Base-by-base conservation (phyloP, 2,888 invertebrate species). In the Spilosoma lubricipeda region DNA sequence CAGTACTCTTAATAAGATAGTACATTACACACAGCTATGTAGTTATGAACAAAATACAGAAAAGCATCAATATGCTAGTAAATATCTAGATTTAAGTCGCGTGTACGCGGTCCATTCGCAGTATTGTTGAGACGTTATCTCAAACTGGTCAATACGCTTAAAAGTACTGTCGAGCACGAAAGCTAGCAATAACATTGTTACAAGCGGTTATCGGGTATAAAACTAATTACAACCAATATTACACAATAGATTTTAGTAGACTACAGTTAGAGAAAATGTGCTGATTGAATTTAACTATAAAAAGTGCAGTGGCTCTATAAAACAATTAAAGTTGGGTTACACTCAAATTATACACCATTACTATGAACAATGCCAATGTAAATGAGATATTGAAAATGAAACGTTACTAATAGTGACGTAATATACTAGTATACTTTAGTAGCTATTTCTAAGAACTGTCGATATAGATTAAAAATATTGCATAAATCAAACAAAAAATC, bases 41-140 rank as follows among this genome's bases (percentile, higher is more conserved):
- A 82, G 73, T 84, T 81, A 80, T 78, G 79, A 42, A 80, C 83
- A 86, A 80, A 86, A 86, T 70, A 74, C 79, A 78, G 75, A 79
- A 23, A n/a, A 75, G 82, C 78, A 80, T 84, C 78, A 84, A 85
- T 87, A 82, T 80, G 78, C 76, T 76, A 67, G 75, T 72, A 84
- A 77, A 86, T 82, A 82, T 86, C 85, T 87, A 86, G 85, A 83
- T 82, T 78, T 77, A 76, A 83, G 83, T 92, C 85, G 92, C 91
- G 91, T 93, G 92, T 88, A 86, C 81, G 78, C 77, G 80, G 82
- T 87, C 89, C 90, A 91, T 92, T 92, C 87, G 89, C 89, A 89
- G 87, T 87, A 85, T 82, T 86, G 84, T 85, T 78, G 70, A 77
- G 78, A 83, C 84, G 85, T 75, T 85, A 84, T 84, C 83, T 83